phyloP scores from a whole-genome alignment of 2,888 invertebrate species.

The Drosophila colorata region DNA sequence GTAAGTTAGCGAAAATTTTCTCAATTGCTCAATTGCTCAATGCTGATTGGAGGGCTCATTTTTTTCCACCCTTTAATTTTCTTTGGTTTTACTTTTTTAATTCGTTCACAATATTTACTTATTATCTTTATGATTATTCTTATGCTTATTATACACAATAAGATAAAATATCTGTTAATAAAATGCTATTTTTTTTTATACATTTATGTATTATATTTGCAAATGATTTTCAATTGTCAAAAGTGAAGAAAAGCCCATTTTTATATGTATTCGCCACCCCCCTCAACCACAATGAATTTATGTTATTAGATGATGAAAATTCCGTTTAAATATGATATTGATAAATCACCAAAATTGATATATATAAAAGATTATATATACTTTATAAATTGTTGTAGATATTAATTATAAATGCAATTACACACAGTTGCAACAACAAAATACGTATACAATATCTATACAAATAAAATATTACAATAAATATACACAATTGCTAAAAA shows the following conservation, averaged over 20 bases:
- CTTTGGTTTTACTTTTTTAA: background rate
- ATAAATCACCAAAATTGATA: constrained; percentile 31
- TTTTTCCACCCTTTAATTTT: constrained; percentile 3
- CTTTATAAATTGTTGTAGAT: constrained; percentile 59
- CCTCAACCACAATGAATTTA: constrained; percentile 21
- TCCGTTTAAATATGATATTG: constrained; percentile 43
- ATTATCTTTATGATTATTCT: constrained; percentile 31
- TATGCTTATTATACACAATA: constrained; percentile 34
- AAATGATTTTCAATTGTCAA: constrained; percentile 9
- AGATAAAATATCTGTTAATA: constrained; percentile 31
- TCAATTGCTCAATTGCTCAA: constrained; percentile 49
- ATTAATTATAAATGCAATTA: constrained; percentile 50
- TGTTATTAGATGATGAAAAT: constrained; percentile 20
- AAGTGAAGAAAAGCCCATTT: constrained; percentile 4
- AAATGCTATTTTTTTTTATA: constrained; percentile 25
- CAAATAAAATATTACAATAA: constrained; percentile 33
- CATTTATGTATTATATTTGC: constrained; percentile 10
- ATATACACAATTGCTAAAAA: constrained; percentile 41
- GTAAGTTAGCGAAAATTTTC: constrained; percentile 43
- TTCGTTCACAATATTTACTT: constrained; percentile 14
- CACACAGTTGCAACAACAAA: constrained; percentile 46
- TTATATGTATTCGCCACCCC: constrained; percentile 11
- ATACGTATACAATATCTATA: constrained; percentile 47
- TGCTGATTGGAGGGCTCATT: constrained; percentile 8
- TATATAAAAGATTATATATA: constrained; percentile 10